Conservation (phyloP, 2,797 vertebrate species). For the Tenualosa thibaudeaui region DNA sequence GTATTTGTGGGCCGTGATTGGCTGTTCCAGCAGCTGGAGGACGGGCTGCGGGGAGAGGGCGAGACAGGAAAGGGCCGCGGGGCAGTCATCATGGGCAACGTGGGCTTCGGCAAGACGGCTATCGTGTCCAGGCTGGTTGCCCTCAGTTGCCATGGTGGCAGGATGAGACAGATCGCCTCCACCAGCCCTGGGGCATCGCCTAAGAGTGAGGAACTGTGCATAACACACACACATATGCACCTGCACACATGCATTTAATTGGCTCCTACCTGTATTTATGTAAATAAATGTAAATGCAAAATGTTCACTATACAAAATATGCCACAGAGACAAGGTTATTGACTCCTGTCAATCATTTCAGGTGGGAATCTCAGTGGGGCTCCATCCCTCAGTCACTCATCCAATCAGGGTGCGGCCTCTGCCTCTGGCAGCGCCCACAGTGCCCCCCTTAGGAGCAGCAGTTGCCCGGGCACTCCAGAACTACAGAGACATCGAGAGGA, state of each 20-base stretch:
- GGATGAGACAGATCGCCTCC: constrained; percentile 86
- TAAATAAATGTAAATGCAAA: not conserved
- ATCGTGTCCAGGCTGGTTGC: constrained; percentile 91
- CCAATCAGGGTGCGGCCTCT: constrained; percentile 56
- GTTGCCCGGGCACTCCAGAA: constrained; percentile 66
- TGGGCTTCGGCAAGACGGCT: constrained; percentile 95
- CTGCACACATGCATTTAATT: not conserved
- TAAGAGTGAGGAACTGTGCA: constrained; percentile 74
- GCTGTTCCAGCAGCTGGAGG: constrained; percentile 90
- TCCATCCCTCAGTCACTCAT: constrained; percentile 77
- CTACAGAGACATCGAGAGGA: constrained; percentile 74
- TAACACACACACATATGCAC: not conserved
- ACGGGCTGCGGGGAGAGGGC: constrained; percentile 73
- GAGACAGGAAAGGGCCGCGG: constrained; percentile 83
- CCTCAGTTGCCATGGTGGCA: constrained; percentile 91
- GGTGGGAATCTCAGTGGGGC: constrained; percentile 74
- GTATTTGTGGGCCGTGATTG: constrained; percentile 93
- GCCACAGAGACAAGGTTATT: too few relatives aligned
- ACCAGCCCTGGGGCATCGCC: constrained; percentile 83
- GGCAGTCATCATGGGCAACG: constrained; percentile 85
- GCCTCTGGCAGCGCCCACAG: constrained; percentile 63
- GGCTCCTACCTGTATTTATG: too few relatives aligned
- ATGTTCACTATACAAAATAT: too few relatives aligned
- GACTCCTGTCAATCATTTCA: constrained; percentile 52
- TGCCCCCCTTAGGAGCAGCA: constrained; percentile 58